Percentiles rank a stretch among this genome's conserved stretches.
phyloP scores from a whole-genome alignment of 1,140 invertebrate genomes.

The Doryteuthis pealeii region DNA sequence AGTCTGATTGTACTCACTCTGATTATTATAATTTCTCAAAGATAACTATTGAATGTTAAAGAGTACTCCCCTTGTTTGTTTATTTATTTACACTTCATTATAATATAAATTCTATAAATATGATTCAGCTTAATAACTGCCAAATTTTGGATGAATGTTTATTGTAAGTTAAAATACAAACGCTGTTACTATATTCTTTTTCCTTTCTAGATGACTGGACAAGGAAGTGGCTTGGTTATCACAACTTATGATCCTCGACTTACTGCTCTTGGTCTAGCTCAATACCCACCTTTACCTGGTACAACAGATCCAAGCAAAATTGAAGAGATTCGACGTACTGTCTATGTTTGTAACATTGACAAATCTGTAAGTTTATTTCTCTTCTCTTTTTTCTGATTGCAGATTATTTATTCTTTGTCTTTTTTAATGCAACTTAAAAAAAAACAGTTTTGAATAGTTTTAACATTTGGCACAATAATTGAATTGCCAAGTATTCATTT shows the following conservation, averaged over 20 bases:
- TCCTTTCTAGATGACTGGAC: conserved; percentile 72
- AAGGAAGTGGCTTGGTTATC: conserved; percentile 79
- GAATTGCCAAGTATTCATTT: too few relatives aligned
- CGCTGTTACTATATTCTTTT: background rate
- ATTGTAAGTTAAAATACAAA: too few relatives aligned
- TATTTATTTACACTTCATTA: too few relatives aligned
- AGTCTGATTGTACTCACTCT: too few relatives aligned
- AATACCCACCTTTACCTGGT: conserved; percentile 90
- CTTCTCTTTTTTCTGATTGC: conserved; percentile 44
- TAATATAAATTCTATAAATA: too few relatives aligned
- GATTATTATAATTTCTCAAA: too few relatives aligned
- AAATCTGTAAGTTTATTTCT: conserved; percentile 57
- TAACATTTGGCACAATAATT: background rate
- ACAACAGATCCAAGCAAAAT: conserved; percentile 87
- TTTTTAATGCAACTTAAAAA: background rate
- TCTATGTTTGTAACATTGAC: conserved; percentile 79
- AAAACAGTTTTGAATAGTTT: background rate
- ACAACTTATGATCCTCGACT: conserved; percentile 85
- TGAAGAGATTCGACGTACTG: conserved; percentile 92
- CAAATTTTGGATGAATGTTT: too few relatives aligned
- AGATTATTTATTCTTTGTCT: conserved; percentile 33
- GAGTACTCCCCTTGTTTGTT: too few relatives aligned
- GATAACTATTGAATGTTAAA: too few relatives aligned
- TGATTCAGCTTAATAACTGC: too few relatives aligned
- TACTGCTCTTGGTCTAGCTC: conserved; percentile 78